phyloP scores from a whole-genome alignment of 2,113 vertebrate genomes.

The Leptosomus discolor region DNA sequence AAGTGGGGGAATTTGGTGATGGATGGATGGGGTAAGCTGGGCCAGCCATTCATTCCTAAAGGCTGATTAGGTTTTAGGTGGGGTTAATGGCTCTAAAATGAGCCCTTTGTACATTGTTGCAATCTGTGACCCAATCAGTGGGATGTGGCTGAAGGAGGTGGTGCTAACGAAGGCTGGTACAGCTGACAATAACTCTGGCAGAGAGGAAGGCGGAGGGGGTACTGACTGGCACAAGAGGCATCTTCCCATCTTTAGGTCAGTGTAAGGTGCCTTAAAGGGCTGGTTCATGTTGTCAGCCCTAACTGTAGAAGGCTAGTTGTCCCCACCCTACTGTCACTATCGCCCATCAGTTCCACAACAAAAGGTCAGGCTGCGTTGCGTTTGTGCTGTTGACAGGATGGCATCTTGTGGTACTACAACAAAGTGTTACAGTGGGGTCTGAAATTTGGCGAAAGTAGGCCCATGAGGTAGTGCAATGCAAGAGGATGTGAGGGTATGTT shows the following conservation, averaged over 20 bases:
- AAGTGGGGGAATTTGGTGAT: neutral
- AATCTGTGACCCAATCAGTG: constrained; percentile 50
- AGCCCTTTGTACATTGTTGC: constrained; percentile 74
- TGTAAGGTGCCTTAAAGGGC: neutral
- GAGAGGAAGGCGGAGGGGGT: neutral
- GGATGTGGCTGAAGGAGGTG: constrained; percentile 52
- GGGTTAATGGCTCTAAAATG: constrained; percentile 55
- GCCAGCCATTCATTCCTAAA: neutral
- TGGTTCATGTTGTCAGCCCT: neutral
- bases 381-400: neutral
- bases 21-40: neutral
- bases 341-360: neutral
- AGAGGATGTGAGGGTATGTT: fast-evolving
- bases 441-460: neutral
- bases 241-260: neutral
- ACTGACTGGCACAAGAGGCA: neutral
- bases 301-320: neutral
- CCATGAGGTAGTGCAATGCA: neutral
- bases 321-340: neutral
- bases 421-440: neutral
- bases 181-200: constrained; percentile 12
- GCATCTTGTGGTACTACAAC: neutral
- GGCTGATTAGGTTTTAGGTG: constrained; percentile 23
- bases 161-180: constrained; percentile 55
- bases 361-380: neutral